Evolutionary conservation across 2,113 vertebrate genomes (phyloP), one percentile per base, ranked within the genome.

Genomic region (Petaurus breviceps): DNA sequence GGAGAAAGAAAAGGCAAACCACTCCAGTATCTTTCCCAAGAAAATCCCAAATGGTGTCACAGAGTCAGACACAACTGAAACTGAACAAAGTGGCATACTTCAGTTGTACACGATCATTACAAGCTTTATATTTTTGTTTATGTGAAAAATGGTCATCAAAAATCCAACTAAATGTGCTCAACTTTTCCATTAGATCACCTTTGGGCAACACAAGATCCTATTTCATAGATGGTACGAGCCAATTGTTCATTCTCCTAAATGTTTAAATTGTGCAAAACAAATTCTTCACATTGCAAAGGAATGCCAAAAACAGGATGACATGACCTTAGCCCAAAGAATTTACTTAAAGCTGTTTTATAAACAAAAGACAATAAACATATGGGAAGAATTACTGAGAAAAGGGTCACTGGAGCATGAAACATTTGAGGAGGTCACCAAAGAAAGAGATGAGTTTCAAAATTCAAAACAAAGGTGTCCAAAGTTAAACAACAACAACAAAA

Each of bases 281-380:
- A 89, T 97, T 96, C 97, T 97, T 97, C 93, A 8, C 97, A 97
- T 98, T 97, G 95, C 96, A 97, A 94, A 98, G 96, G 97, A 98
- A 98, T 98, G 97, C 97, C 68, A 98, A 96, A 95, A 98, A 98
- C 97, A 98, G 97, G 96, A 98, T 96, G 94, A 98, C 96, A 97
- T 89, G 98, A 97, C 95, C 98, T 97, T 95, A 97, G 96, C n/a
- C 96, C 95, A 92, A 98, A 96, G 94, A 93, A 96, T 96, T 97
- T 97, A 93, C 96, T 98, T 95, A 31, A 95, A 95, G 93, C 89
- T 98, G 96, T 97, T 97, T 98, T 95, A 95, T 93, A 97, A 98
- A 96, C 90, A 89, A 43, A 97, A 43, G 93, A 95, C 93, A 97
- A 96, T 92, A 97, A 97, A 97, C 98, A 98, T 96, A 97, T 97